Evolutionary conservation across 30 jellyfish, hydroid and myxozoan genomes (phyloP), one percentile per base, ranked within the genome.

Genomic region (Hydractinia symbiolongicarpus): DNA sequence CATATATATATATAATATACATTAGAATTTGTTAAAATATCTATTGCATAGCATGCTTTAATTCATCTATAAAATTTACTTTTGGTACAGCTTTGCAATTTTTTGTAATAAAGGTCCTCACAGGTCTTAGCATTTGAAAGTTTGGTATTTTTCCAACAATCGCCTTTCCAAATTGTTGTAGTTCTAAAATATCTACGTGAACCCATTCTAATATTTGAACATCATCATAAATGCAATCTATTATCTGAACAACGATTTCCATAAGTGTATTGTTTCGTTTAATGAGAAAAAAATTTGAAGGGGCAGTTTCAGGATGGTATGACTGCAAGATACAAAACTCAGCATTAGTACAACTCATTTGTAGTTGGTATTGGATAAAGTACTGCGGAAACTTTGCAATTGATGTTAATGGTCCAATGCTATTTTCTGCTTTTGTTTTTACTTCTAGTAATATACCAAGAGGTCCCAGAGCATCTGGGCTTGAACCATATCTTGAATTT

Each of bases 391-490:
- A 19, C n/a, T 71, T 71, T 20, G 30, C 60, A 15, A 71, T 19
- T 19, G 55, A 19, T 13, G 30, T 53, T 15, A 71, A 58, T 19
- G 66, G 80, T 5, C 60, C 53, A 8, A 14, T 4, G 8, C 30
- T n/a, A 50, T 71, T 71, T 71, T 71, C 50, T 30, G 80, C 80
- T n/a, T 67, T 49, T 20, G 80, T 19, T 71, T 71, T 71, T 15
- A 5, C 60, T 15, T 71, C 80, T 19, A 71, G 30, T 53, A 71
- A 50, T 49, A 71, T 71, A 71, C 80, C 80, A 71, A 15, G 17
- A 30, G 80, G 80, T 19, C 80, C 80, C 30, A 71, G 44, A 19
- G 80, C 80, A 71, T 71, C 80, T 19, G 80, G 80, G 50, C 80
- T 71, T 71, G 80, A 55, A n/a, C 80, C 80, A 50, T 71, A 71